phyloP scores from a whole-genome alignment of 2,888 invertebrate species.

The Eristalis intricaria region DNA sequence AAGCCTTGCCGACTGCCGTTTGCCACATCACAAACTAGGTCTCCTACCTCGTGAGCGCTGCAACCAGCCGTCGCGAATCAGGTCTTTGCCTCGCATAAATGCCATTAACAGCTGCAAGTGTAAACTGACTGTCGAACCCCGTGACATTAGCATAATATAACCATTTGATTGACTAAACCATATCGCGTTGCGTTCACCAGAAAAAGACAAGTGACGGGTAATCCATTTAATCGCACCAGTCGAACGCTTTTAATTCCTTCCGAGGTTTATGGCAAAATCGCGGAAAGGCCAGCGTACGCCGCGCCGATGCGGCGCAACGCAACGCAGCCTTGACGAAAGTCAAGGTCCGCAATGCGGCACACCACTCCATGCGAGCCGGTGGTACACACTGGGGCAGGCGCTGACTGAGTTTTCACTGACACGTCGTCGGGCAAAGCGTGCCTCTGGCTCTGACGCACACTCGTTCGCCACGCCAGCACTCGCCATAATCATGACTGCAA shows the following conservation, averaged over 20 bases:
- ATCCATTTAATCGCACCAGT: slow-evolving; percentile 2
- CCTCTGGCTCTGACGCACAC: slow-evolving; percentile 31
- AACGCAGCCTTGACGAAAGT: slow-evolving; percentile 29
- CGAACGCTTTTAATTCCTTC: slow-evolving; percentile 16
- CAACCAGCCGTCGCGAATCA: neutral
- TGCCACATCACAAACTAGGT: neutral
- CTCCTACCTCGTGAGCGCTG: neutral
- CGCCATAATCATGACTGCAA: neutral
- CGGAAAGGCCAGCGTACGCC: neutral
- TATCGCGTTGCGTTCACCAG: slow-evolving; percentile 2
- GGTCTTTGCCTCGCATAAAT: neutral
- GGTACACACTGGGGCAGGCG: neutral
- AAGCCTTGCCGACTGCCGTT: neutral
- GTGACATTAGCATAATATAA: slow-evolving; percentile 31
- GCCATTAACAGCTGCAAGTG: neutral
- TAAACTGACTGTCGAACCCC: slow-evolving; percentile 6
- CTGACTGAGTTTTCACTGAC: neutral
- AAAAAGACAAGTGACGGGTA: neutral
- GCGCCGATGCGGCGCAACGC: neutral
- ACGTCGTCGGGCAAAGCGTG: slow-evolving; percentile 8
- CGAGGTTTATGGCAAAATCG: slow-evolving; percentile 14
- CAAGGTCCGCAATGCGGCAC: slow-evolving; percentile 31
- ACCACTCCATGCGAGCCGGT: neutral
- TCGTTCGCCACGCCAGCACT: neutral
- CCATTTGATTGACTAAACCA: slow-evolving; percentile 18